Conservation (phyloP, 2,888 invertebrate species). For the Drosophila robusta region DNA sequence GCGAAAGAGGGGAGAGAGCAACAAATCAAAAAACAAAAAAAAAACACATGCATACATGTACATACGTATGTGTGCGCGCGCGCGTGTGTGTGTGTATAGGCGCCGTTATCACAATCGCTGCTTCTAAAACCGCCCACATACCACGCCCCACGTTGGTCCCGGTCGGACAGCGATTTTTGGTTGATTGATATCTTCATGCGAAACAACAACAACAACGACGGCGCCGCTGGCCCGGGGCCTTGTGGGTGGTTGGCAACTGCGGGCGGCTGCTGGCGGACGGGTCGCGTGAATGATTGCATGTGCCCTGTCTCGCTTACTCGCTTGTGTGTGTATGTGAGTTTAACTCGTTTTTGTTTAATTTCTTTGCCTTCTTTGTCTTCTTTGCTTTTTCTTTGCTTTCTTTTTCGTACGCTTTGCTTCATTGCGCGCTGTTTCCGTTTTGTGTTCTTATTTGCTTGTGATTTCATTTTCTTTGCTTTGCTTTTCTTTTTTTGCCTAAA, state of each 20-base stretch:
- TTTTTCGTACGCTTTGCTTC: slow-evolving; percentile 44
- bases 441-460: slow-evolving; percentile 70
- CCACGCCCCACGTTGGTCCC: slow-evolving; percentile 21
- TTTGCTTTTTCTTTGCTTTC: slow-evolving; percentile 24
- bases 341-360: slow-evolving; percentile 63
- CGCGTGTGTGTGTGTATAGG: slow-evolving; percentile 4
- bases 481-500: slow-evolving; percentile 28
- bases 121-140: slow-evolving; percentile 37
- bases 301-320: slow-evolving; percentile 3
- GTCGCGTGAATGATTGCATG: slow-evolving; percentile 58
- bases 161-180: slow-evolving; percentile 25
- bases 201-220: slow-evolving; percentile 15
- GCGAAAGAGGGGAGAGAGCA: slow-evolving; percentile 40
- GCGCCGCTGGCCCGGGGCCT: slow-evolving; percentile 40
- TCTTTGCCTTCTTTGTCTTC: slow-evolving; percentile 16
- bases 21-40: slow-evolving; percentile 18
- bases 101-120: slow-evolving; percentile 38
- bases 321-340: slow-evolving; percentile 47
- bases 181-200: slow-evolving; percentile 1
- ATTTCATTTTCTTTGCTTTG: slow-evolving; percentile 53
- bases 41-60: background rate
- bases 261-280: slow-evolving; percentile 30
- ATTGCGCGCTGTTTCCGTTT: slow-evolving; percentile 46
- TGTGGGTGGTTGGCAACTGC: slow-evolving; percentile 37
- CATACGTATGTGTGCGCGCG: slow-evolving; percentile 11